Percentiles rank a stretch among this genome's conserved stretches.
Evolutionary conservation across 2,797 vertebrate species (phyloP).

Genomic region (Naso thynnoides): DNA sequence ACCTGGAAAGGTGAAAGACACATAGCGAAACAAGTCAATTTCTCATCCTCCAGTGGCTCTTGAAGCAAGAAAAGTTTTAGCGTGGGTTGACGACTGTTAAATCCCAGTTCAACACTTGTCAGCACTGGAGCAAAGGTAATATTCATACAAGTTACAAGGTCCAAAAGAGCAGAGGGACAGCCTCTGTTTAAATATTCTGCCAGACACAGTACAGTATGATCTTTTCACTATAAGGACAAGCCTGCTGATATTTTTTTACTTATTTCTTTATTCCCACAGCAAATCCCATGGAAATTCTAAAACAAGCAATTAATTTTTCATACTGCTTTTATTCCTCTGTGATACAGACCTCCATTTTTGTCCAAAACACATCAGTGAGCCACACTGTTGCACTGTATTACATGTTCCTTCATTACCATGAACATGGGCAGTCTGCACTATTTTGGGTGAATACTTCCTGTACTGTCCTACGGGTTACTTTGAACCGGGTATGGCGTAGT

Average conservation of each 20-base stretch:
- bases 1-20: constrained; percentile 11
- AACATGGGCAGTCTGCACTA: neutral
- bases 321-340: neutral
- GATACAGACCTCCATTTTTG: neutral
- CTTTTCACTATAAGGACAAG: neutral
- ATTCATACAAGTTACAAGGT: constrained; percentile 31
- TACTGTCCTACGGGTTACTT: too few relatives aligned
- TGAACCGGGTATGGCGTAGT: too few relatives aligned
- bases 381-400: neutral
- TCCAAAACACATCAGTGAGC: neutral
- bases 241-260: neutral
- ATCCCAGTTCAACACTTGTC: constrained; percentile 31
- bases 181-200: constrained; percentile 23
- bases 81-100: constrained; percentile 25
- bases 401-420: neutral
- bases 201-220: constrained; percentile 6
- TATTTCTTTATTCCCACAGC: neutral
- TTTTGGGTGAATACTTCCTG: too few relatives aligned
- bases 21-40: constrained; percentile 18
- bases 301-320: neutral
- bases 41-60: constrained; percentile 29
- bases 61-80: constrained; percentile 22
- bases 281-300: constrained; percentile 8
- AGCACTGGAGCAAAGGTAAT: constrained; percentile 30
- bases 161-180: constrained; percentile 19